phyloP scores from a whole-genome alignment of 2,888 invertebrate species.

The Neoascia interrupta region DNA sequence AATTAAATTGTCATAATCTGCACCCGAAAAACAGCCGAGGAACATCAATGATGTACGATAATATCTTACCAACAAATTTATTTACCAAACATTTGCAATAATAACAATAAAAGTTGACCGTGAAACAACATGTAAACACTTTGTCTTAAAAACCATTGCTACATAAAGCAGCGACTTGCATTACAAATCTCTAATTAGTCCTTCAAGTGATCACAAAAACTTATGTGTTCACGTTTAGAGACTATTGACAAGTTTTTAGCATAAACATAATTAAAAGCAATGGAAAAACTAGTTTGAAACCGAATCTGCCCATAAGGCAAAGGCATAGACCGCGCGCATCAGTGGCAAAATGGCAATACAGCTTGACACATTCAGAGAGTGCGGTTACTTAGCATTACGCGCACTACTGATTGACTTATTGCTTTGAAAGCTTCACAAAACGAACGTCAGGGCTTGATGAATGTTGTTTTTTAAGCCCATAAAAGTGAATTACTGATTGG shows the following conservation, averaged over 20 bases:
- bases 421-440: neutral
- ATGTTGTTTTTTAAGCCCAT: neutral
- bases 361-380: too few species aligned
- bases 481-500: neutral
- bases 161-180: slow-evolving; percentile 18
- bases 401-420: too few species aligned
- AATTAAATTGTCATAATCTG: too few species aligned
- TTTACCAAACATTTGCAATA: too few species aligned
- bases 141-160: slow-evolving; percentile 1
- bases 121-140: too few species aligned
- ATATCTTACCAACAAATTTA: too few species aligned
- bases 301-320: neutral
- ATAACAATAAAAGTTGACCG: too few species aligned
- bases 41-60: too few species aligned
- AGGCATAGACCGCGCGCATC: too few species aligned
- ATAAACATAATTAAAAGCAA: slow-evolving; percentile 9
- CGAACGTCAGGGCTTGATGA: neutral
- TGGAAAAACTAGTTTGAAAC: slow-evolving; percentile 9
- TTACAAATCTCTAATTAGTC: slow-evolving; percentile 16
- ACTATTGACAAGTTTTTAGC: slow-evolving; percentile 6
- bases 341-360: too few species aligned
- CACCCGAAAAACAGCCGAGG: too few species aligned
- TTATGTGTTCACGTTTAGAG: slow-evolving; percentile 2
- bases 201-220: neutral
- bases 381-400: too few species aligned